phyloP scores from a whole-genome alignment of 2,888 invertebrate genomes.

The Torymus auratus region DNA sequence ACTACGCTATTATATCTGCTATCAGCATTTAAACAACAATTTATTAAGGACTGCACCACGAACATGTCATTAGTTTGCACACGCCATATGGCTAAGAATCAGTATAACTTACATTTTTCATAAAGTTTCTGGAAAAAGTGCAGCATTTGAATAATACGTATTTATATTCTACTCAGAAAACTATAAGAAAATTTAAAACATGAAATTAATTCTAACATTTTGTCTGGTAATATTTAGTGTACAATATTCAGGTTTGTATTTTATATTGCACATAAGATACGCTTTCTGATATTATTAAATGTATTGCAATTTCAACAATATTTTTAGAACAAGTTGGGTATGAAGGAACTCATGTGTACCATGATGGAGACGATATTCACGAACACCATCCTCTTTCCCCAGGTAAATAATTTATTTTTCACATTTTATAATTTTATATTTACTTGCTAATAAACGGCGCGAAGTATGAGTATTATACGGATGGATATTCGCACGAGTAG shows the following conservation, averaged over 20 bases:
- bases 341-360: not conserved
- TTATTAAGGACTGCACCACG: not conserved
- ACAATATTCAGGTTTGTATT: conserved; percentile 13
- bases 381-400: no score
- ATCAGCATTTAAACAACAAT: not conserved
- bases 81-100: not conserved
- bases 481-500: no score
- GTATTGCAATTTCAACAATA: not conserved
- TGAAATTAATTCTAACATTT: not conserved
- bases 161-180: no score
- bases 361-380: not conserved
- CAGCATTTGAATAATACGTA: not conserved
- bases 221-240: not conserved
- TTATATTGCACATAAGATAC: no score
- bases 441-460: no score
- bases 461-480: no score
- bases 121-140: not conserved
- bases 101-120: no score
- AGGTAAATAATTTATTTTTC: no score
- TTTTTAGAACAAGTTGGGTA: conserved; percentile 10
- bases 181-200: not conserved
- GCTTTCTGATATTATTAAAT: no score
- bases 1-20: not conserved
- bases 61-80: not conserved
- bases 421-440: no score